Conservation (phyloP, 2,888 invertebrate species). For the Aphrophora alni region DNA sequence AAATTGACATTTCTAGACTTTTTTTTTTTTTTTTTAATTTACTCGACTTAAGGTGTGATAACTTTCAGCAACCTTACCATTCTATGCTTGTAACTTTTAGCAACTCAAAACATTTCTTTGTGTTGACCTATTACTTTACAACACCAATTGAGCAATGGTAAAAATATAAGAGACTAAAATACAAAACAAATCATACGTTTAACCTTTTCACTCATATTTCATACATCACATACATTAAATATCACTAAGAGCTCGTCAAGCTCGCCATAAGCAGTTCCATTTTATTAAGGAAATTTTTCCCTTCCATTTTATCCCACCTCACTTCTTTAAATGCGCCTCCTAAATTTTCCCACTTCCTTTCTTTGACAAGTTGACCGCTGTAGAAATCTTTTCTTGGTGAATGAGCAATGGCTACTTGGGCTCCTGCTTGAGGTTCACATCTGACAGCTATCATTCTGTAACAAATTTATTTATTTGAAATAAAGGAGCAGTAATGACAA, state of each 20-base stretch:
- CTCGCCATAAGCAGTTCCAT: slow-evolving; percentile 96
- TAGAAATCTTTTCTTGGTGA: slow-evolving; percentile 89
- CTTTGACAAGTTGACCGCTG: slow-evolving; percentile 84
- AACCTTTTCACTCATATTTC: background rate
- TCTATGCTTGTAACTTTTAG: too few relatives aligned
- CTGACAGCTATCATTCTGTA: slow-evolving; percentile 80
- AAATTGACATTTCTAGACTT: too few relatives aligned
- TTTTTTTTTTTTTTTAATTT: too few relatives aligned
- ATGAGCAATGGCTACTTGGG: slow-evolving; percentile 88
- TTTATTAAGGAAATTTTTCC: slow-evolving; percentile 94
- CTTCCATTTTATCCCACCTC: slow-evolving; percentile 92
- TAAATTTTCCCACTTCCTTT: slow-evolving; percentile 92
- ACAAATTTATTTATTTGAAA: background rate
- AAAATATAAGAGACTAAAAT: too few relatives aligned
- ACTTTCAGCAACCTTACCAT: too few relatives aligned
- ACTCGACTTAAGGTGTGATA: too few relatives aligned
- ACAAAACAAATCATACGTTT: background rate
- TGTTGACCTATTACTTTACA: background rate
- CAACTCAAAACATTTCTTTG: too few relatives aligned
- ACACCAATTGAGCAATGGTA: background rate
- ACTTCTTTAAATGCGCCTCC: slow-evolving; percentile 93
- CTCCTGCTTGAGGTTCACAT: slow-evolving; percentile 87
- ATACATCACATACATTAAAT: background rate
- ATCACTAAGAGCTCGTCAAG: slow-evolving; percentile 69
- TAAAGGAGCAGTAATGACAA: too few relatives aligned